Evolutionary conservation across 2,113 vertebrate species (phyloP), one percentile per base, ranked within the genome.

Genomic region (Paramisgurnus dabryanus): DNA sequence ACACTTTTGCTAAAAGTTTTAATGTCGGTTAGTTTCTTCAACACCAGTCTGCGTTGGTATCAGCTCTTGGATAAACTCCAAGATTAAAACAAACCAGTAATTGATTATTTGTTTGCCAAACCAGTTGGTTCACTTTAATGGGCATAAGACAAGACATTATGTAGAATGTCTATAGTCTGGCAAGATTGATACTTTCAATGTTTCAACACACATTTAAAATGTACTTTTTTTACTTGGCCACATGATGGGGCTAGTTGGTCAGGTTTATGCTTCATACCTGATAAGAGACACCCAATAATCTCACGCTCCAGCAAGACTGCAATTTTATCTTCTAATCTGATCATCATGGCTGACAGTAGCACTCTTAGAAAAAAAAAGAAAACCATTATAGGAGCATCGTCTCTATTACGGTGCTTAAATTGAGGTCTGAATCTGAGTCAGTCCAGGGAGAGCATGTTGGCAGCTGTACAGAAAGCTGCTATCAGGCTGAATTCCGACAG

Each of bases 321-420:
- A 81, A 83, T 72, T 64, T 75, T 49, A 60, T 64, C 73, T n/a
- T 75, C 60, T 49, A 75, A 53, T 83, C 69, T 72, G 43, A 75
- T 78, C 72, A 65, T 81, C 67, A 66, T 50, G 60, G 40, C 58
- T 81, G 76, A 61, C 34, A 40, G 11, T 40, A 40, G 45, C 40
- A 34, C 61, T 67, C 79, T 83, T 64, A 67, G n/a, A 67, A 78
- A 1, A 40, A 10, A 17, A 61, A 82, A 73, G 78, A 65, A 63
- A n/a, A 60, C 55, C 63, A 69, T 80, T 71, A 11, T 73, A 18
- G 55, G 67, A 50, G 78, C 17, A 78, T 60, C n/a, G 34, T 79
- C 47, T 83, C 75, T 67, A 83, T 85, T 83, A 79, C 63, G n/a
- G 69, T 18, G 53, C 50, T 55, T 71, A 60, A 65, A 68, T 50